Base-by-base conservation (phyloP, 2,113 vertebrate genomes). In the Oncorhynchus gorbuscha region DNA sequence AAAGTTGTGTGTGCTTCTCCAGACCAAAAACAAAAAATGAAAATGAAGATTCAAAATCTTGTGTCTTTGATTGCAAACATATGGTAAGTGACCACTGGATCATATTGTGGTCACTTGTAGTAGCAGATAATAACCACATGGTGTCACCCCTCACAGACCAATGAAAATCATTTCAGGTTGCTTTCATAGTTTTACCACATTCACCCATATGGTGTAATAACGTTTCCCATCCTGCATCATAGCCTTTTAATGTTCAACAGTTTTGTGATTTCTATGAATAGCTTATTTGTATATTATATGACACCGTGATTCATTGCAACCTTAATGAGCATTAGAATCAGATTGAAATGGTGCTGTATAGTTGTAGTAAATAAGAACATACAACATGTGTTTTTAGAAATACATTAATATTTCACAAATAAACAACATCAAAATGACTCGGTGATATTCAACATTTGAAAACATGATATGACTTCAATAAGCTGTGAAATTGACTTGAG, bases 141-240 rank as follows among this genome's bases (percentile, higher is more conserved):
- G 14, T 86, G 89, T 74, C 87, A 67, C 76, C 14, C 75, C 4
- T 77, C 80, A 79, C 0, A 83, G 49, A 62, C 74, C 71, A 26
- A 16, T 16, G 8, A 16, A 49, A n/a, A 39, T 18, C 1, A 18
- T 58, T 49, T 48, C 9, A n/a, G 69, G 20, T 20, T 67, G 3
- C 22, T 32, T 9, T n/a, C 13, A 28, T 14, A 24, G 14, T 30
- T 67, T 62, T 22, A 11, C n/a, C 7, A 20, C 18, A 14, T 58
- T 58, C 59, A 22, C 2, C 18, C n/a, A 22, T 62, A 22, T 62
- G 14, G 51, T 16, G 4, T 55, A 9, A 62, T 22, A 62, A n/a
- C 4, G 4, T 58, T 22, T 11, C n/a, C 7, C 20, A 62, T 62
- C n/a, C 59, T 74, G 20, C 20, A 49, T 20, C 58, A 74, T 45